Evolutionary conservation across 2,888 invertebrate genomes (phyloP).

Genomic region (Rhogogaster chlorosoma): DNA sequence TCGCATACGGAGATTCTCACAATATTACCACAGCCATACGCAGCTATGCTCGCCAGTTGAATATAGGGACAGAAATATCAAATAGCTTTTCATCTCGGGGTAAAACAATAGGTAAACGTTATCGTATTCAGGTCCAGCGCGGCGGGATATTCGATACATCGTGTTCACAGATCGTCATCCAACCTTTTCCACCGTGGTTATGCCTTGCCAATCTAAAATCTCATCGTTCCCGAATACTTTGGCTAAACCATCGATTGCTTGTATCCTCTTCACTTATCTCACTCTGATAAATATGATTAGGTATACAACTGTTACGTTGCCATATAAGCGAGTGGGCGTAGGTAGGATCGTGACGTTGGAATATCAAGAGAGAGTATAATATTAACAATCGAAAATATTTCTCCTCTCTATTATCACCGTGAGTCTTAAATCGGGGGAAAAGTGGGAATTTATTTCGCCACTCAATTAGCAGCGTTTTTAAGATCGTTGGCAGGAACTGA

Average conservation of each 20-base stretch:
- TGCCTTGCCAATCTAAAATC: background rate
- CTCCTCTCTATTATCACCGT: background rate
- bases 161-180: background rate
- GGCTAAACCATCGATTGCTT: background rate
- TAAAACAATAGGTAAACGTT: slow-evolving; percentile 28
- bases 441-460: background rate
- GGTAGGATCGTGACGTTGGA: background rate
- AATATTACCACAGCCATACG: background rate
- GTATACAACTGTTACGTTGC: too few species aligned
- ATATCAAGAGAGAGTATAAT: background rate
- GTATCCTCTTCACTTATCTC: background rate
- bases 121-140: slow-evolving; percentile 38
- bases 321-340: background rate
- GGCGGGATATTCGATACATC: slow-evolving; percentile 22
- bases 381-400: background rate
- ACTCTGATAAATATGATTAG: background rate
- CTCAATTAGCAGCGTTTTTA: background rate
- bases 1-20: slow-evolving; percentile 51
- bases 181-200: background rate
- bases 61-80: slow-evolving; percentile 25
- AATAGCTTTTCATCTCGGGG: slow-evolving; percentile 38
- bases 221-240: background rate
- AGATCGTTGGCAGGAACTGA: background rate
- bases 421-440: background rate
- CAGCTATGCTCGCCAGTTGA: background rate